Base-by-base conservation (phyloP, 64 coral and sea anemone species). In the Hydrozoanthus tunicans region DNA sequence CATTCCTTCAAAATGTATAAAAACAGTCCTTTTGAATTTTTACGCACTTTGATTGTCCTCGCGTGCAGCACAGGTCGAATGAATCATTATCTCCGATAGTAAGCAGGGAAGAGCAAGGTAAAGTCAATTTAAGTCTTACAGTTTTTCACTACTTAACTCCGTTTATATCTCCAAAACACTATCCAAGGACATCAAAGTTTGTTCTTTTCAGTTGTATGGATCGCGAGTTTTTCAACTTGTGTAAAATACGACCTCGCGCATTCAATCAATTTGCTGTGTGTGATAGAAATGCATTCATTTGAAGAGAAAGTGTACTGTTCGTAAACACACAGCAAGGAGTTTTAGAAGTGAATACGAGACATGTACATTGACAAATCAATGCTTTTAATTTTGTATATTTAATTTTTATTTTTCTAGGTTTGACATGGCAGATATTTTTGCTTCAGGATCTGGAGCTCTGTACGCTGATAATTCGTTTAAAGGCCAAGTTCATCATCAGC, bases 1-100 rank as follows among this genome's bases (percentile, higher is more conserved):
- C 84, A 88, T 88, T 73, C 55, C 53, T 88, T 56, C 68, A 51
- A 74, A 59, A 72, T 23, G 70, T 88, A 88, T 88, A 88, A 88
- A 88, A 88, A 61, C 68, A 88, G 54, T 88, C n/a, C 10, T 9
- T 88, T 88, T 88, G 24, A 88, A 74, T 60, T 74, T 88, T 56
- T 60, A 12, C 68, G 25, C 84, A 88, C 74, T 74, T 88, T 59
- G 43, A 88, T 88, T 88, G 56, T 88, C 70, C 55, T 51, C 68
- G 7, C 56, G 70, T 60, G 70, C 24, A 74, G 84, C 58, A 51
- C 69, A 61, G 68, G 60, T 43, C 84, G 68, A 74, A 73, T 74
- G 60, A 73, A 15, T 88, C 43, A 26, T 2, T 88, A 7, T 59
- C 51, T 27, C 43, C 14, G 20, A 74, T 13, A 60, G 6, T 5